phyloP scores from a whole-genome alignment of 2,113 vertebrate genomes.

The Spizaetus ornatus region DNA sequence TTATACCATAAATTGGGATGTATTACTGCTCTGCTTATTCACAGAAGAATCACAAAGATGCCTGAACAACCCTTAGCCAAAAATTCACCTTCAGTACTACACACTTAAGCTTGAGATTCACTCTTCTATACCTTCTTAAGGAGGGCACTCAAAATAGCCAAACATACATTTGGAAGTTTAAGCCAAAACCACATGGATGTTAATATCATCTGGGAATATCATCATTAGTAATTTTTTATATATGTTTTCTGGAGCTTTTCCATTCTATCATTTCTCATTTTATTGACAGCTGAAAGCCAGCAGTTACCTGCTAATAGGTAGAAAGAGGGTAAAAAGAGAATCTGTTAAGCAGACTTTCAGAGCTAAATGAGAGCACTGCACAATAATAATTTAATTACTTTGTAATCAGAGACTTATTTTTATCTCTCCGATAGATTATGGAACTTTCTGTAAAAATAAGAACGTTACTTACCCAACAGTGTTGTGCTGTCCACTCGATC shows the following conservation, averaged over 20 bases:
- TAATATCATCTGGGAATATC: neutral
- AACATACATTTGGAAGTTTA: neutral
- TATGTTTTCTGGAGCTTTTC: neutral
- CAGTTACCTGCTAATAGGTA: neutral
- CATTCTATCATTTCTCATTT: neutral
- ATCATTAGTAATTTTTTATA: neutral
- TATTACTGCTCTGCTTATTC: neutral
- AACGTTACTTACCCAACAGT: constrained; percentile 1
- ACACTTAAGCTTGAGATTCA: neutral
- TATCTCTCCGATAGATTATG: neutral
- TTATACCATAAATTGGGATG: neutral
- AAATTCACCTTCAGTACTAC: neutral
- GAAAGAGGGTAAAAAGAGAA: neutral
- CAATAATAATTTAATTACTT: neutral
- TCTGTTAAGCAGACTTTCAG: neutral
- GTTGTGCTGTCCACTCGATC: constrained; percentile 71
- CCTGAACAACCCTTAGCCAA: neutral
- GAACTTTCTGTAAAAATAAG: neutral
- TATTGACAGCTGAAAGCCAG: neutral
- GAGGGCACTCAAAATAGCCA: neutral
- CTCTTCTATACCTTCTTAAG: neutral
- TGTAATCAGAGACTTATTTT: neutral
- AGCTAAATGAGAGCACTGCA: neutral
- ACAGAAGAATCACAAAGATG: neutral
- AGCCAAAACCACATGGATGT: neutral